Evolutionary conservation across 2,797 vertebrate species (phyloP).

Genomic region (Periparus ater): DNA sequence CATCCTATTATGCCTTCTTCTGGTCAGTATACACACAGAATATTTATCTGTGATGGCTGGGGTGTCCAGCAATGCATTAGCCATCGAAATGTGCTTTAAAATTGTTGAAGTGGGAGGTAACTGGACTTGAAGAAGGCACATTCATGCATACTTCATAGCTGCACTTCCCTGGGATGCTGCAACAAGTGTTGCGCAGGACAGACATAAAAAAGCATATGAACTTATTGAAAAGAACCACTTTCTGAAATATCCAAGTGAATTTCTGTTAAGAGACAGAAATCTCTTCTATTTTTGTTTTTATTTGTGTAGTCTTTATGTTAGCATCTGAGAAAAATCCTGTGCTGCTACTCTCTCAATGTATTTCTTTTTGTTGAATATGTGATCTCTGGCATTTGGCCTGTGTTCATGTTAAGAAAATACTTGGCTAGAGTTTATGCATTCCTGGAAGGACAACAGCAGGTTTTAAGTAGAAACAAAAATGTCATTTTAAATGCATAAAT

Average conservation of each 20-base stretch:
- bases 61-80: not conserved
- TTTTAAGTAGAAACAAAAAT: conserved; percentile 26
- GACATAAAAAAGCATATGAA: not conserved
- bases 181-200: not conserved
- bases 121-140: not conserved
- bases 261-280: not conserved
- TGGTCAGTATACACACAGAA: not conserved
- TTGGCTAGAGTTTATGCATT: conserved; percentile 9
- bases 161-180: not conserved
- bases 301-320: not conserved
- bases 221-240: not conserved
- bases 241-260: not conserved
- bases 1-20: not conserved
- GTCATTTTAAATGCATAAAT: not conserved
- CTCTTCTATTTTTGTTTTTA: not conserved
- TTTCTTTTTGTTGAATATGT: not conserved
- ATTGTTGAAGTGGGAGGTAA: not conserved
- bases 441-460: conserved; percentile 28
- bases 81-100: not conserved
- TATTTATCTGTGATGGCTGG: not conserved
- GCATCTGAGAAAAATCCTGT: not conserved
- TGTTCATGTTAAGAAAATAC: conserved; percentile 16
- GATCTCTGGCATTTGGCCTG: not conserved
- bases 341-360: not conserved
- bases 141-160: not conserved